phyloP scores from a whole-genome alignment of 2,113 vertebrate species.

The Hippopotamus amphibius region DNA sequence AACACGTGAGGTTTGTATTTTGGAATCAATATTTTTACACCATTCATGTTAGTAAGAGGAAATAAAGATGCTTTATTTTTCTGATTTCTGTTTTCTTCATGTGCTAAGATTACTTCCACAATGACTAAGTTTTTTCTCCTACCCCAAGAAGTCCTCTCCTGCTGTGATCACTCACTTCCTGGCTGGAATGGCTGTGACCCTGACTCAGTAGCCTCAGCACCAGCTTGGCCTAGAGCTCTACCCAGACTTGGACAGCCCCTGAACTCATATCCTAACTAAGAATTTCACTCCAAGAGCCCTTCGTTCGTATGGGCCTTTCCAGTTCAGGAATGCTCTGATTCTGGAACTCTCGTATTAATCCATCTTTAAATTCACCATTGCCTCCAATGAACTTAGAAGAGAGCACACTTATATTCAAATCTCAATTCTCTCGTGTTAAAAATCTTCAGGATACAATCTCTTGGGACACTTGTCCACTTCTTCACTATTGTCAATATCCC shows the following conservation, averaged over 20 bases:
- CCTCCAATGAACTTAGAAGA: not conserved
- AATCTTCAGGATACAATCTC: not conserved
- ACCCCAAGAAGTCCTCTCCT: not conserved
- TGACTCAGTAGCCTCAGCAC: not conserved
- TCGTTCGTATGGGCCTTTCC: not conserved
- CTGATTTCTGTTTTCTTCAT: constrained; percentile 6
- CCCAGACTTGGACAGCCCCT: not conserved
- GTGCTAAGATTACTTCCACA: constrained; percentile 2
- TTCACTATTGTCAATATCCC: not conserved
- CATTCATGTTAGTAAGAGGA: not conserved
- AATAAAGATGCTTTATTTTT: constrained; percentile 10
- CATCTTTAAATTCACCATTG: constrained; percentile 21
- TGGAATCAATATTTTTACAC: not conserved
- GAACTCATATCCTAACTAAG: not conserved
- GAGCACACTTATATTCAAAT: not conserved
- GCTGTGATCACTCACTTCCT: not conserved
- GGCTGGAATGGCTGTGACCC: not conserved
- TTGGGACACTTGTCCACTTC: not conserved
- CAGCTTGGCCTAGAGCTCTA: not conserved
- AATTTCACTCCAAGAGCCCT: not conserved
- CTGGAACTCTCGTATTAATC: not conserved
- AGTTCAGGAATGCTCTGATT: not conserved
- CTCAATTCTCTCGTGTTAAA: not conserved
- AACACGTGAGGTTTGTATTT: not conserved
- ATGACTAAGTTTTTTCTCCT: constrained; percentile 6